Conservation (phyloP, 2,113 vertebrate species). For the Siniperca chuatsi region DNA sequence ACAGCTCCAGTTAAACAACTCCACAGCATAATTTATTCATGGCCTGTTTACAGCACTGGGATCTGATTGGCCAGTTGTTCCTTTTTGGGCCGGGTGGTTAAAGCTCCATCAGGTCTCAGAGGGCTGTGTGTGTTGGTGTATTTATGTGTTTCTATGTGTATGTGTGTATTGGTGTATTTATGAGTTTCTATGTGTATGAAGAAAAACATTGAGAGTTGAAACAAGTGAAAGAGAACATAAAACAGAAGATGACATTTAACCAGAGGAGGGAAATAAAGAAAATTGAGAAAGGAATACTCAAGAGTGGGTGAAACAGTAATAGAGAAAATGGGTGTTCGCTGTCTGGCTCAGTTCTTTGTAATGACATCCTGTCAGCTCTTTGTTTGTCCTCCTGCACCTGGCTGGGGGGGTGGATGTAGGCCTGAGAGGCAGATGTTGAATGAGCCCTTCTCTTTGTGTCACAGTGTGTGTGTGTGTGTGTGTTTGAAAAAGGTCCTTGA, state of each 20-base stretch:
- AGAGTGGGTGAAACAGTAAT: conserved; percentile 30
- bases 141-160: background rate
- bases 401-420: conserved; percentile 25
- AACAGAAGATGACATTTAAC: background rate
- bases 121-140: background rate
- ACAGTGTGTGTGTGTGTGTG: background rate
- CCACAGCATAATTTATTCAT: conserved; percentile 55
- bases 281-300: background rate
- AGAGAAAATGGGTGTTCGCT: conserved; percentile 11
- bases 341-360: conserved; percentile 35
- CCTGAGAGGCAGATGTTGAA: conserved; percentile 50
- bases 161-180: background rate
- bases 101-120: conserved; percentile 8
- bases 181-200: background rate
- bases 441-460: conserved; percentile 34
- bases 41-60: conserved; percentile 5
- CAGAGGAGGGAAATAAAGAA: conserved; percentile 4
- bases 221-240: conserved; percentile 8
- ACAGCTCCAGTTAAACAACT: conserved; percentile 17
- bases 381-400: conserved; percentile 68
- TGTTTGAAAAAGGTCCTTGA: conserved; percentile 1
- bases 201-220: background rate
- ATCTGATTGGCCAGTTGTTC: conserved; percentile 14
- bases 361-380: conserved; percentile 49
- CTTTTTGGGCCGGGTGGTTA: background rate